Evolutionary conservation across 1,140 invertebrate species (phyloP), one percentile per base, ranked within the genome.

Genomic region (Bombus confusus): DNA sequence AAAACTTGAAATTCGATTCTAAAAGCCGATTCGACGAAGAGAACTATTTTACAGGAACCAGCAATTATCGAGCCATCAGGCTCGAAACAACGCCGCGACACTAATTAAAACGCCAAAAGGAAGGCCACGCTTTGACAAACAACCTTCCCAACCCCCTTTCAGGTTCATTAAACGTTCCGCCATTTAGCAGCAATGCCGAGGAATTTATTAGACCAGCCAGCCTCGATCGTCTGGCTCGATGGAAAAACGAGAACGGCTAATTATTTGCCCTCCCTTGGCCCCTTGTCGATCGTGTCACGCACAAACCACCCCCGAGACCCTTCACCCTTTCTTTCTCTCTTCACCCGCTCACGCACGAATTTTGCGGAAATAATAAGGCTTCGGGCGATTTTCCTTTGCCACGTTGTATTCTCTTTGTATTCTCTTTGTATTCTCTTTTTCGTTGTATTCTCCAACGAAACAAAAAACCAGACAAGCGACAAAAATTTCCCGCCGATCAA

Each of bases 121-220:
- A 43, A 74, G 37, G 31, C 22, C 31, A 28, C 22, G 39, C 80
- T 75, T 39, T 52, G 47, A 52, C 47, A 52, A 52, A 52, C 47
- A 52, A 52, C 47, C 18, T 22, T 25, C 37, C 31, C 22, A 59
- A 59, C 22, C 39, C 66, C 37, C 22, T 28, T 43, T 64, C 74
- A 47, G 18, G 85, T 87, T 88, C 76, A 64, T 84, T 52, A 80
- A 80, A 80, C 43, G 41, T 72, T n/a, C 28, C n/a, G 47, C n/a
- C 64, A 82, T 84, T 87, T 87, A 87, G 73, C 80, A 84, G 69
- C 75, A 31, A 37, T 57, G 18, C 13, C 69, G 76, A 39, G 41
- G 83, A 75, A 85, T 87, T 87, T 87, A 87, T 88, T 72, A n/a
- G 34, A 69, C 68, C 68, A 39, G 68, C 68, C 34, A 69, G 68